Conservation (phyloP, 2,888 invertebrate genomes). For the Cephonodes hylas region DNA sequence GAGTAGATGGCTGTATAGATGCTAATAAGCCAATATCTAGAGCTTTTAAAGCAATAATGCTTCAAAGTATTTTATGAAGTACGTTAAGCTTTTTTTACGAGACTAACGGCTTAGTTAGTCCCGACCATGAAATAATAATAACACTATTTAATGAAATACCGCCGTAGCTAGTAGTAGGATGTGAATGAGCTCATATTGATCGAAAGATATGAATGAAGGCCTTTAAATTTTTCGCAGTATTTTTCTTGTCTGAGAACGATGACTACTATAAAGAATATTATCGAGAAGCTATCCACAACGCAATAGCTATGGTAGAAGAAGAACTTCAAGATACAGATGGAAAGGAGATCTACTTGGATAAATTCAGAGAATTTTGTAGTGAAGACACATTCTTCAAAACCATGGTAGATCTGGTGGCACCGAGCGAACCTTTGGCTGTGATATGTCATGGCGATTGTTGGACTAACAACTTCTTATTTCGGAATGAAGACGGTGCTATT, state of each 20-base stretch:
- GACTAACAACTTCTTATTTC: slow-evolving; percentile 87
- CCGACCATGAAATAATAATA: too few species aligned
- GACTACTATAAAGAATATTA: slow-evolving; percentile 87
- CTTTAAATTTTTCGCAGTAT: slow-evolving; percentile 52
- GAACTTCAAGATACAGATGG: slow-evolving; percentile 59
- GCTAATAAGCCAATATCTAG: too few species aligned
- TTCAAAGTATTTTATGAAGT: too few species aligned
- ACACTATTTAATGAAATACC: too few species aligned
- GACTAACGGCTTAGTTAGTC: too few species aligned
- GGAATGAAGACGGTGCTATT: slow-evolving; percentile 77
- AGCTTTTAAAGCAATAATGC: too few species aligned
- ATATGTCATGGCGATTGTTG: slow-evolving; percentile 89
- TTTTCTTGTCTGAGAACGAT: slow-evolving; percentile 84
- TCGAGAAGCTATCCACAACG: slow-evolving; percentile 82
- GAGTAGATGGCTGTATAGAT: too few species aligned
- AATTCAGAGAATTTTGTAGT: slow-evolving; percentile 82
- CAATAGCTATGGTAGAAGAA: slow-evolving; percentile 83
- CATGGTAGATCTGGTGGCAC: slow-evolving; percentile 84
- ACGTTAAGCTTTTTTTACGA: too few species aligned
- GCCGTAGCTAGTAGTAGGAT: too few species aligned
- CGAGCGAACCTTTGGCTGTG: slow-evolving; percentile 84
- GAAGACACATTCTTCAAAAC: slow-evolving; percentile 84
- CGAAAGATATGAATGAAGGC: background rate
- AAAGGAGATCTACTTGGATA: slow-evolving; percentile 79
- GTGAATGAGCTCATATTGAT: too few species aligned